phyloP scores from a whole-genome alignment of 2,888 invertebrate species.

The Dromius quadrimaculatus region DNA sequence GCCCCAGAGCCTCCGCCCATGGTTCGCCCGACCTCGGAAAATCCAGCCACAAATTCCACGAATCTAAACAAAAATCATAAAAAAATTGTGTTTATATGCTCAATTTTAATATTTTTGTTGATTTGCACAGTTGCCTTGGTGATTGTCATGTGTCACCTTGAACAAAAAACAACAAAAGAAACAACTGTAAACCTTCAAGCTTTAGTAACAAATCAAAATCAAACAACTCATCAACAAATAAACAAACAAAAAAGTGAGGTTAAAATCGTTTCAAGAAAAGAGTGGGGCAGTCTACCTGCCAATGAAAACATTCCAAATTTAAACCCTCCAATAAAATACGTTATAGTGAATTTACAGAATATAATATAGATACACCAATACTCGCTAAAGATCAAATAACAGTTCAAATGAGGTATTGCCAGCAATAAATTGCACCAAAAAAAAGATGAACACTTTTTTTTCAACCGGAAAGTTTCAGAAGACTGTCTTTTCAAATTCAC shows the following conservation, averaged over 20 bases:
- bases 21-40: conserved; percentile 22
- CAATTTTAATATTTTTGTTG: not conserved
- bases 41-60: conserved; percentile 2
- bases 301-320: conserved; percentile 12
- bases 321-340: conserved; percentile 22
- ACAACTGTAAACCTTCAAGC: not conserved
- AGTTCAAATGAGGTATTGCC: too few species aligned
- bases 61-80: conserved; percentile 1
- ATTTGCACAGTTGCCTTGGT: conserved; percentile 16
- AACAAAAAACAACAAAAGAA: conserved; percentile 11
- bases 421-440: too few species aligned
- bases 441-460: too few species aligned
- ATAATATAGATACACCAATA: too few species aligned
- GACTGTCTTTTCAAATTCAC: too few species aligned
- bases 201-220: not conserved
- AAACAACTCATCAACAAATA: too few species aligned
- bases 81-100: conserved; percentile 17
- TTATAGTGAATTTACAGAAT: too few species aligned
- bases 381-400: too few species aligned
- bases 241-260: not conserved
- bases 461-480: too few species aligned
- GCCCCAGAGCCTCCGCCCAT: conserved; percentile 7
- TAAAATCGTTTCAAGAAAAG: conserved; percentile 9
- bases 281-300: conserved; percentile 11
- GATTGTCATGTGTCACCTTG: not conserved